phyloP scores from a whole-genome alignment of 2,113 vertebrate genomes.

The Hypocryptadius cinnamomeus region DNA sequence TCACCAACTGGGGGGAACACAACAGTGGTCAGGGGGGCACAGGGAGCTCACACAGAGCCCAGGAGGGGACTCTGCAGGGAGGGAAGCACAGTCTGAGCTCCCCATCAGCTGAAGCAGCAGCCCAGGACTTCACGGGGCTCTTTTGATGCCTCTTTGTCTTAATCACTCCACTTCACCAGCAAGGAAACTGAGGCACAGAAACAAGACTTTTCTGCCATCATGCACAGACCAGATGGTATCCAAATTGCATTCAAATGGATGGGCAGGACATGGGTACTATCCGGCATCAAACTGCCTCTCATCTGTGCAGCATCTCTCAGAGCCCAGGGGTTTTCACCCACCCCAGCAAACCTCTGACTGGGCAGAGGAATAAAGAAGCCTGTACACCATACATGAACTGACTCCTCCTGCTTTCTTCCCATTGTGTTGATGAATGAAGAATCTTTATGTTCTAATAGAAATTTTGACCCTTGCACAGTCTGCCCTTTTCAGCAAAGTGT shows the following conservation, averaged over 20 bases:
- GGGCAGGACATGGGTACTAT: background rate
- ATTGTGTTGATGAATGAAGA: background rate
- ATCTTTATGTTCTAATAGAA: background rate
- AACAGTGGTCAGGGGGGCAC: background rate
- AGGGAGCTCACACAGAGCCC: background rate
- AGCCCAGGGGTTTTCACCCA: background rate
- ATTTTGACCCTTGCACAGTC: background rate
- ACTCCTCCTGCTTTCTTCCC: background rate
- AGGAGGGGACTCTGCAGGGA: background rate
- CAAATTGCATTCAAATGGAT: background rate
- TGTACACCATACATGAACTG: accelerated
- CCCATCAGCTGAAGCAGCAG: background rate
- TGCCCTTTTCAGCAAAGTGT: background rate
- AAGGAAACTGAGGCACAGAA: background rate
- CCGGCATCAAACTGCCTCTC: background rate
- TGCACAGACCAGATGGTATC: background rate
- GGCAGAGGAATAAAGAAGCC: background rate
- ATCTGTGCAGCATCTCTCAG: background rate
- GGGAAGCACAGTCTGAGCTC: background rate
- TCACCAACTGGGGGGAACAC: constrained; percentile 70
- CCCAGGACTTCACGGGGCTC: background rate
- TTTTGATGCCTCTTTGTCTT: background rate
- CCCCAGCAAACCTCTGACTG: background rate
- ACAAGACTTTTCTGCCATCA: background rate
- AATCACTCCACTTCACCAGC: background rate